Evolutionary conservation across 2,797 vertebrate genomes (phyloP).

Genomic region (Labeo calbasu): DNA sequence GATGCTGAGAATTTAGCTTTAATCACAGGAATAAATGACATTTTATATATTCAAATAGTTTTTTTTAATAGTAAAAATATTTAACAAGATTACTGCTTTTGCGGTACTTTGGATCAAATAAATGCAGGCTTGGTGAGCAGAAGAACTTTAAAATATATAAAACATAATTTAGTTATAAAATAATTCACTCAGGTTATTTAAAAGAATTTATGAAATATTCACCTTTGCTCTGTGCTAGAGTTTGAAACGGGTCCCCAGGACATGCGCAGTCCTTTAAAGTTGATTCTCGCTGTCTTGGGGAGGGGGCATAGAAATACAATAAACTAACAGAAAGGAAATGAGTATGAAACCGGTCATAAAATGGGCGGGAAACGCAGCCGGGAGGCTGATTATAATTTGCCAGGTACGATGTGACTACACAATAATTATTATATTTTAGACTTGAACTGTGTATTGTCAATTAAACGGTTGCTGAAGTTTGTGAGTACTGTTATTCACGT

Average conservation of each 20-base stretch:
- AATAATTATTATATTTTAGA: background rate
- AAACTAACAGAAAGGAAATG: background rate
- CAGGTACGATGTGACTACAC: background rate
- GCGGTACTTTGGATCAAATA: no score
- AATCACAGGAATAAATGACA: no score
- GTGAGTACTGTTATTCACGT: no score
- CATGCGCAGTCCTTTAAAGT: slow-evolving; percentile 49
- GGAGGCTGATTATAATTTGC: background rate
- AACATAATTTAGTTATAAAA: background rate
- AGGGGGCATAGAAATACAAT: background rate
- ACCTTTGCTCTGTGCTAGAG: background rate
- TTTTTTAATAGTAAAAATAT: no score
- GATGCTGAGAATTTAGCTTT: no score
- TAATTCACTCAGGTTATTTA: background rate
- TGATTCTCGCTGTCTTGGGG: background rate
- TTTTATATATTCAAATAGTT: no score
- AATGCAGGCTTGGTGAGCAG: no score
- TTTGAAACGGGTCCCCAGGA: background rate
- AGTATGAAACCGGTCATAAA: accelerated
- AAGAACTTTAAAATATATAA: background rate
- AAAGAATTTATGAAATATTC: background rate
- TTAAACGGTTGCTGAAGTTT: background rate
- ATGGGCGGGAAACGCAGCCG: background rate
- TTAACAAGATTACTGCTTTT: no score
- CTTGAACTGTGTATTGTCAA: background rate